Evolutionary conservation across 2,113 vertebrate species (phyloP).

Genomic region (Amphiprion ocellaris): DNA sequence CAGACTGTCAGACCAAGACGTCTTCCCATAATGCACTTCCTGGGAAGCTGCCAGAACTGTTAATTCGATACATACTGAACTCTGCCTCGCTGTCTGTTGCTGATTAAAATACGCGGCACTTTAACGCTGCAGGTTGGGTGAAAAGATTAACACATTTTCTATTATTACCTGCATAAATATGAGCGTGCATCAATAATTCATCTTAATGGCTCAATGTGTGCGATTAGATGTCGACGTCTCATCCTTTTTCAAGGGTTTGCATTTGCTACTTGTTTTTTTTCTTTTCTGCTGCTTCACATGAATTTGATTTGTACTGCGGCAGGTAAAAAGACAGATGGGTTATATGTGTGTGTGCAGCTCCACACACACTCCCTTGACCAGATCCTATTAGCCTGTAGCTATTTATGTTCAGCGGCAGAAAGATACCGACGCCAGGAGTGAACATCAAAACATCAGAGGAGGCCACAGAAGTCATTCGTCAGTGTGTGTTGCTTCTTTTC

Average conservation of each 20-base stretch:
- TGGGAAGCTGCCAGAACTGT: constrained; percentile 50
- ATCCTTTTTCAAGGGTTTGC: constrained; percentile 35
- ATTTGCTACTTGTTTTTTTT: constrained; percentile 27
- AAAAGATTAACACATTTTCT: constrained; percentile 59
- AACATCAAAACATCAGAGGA: constrained; percentile 42
- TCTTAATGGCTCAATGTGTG: constrained; percentile 51
- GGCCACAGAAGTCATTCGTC: constrained; percentile 13
- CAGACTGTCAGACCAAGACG: constrained; percentile 38
- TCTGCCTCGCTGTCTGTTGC: constrained; percentile 15
- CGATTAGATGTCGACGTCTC: constrained; percentile 45
- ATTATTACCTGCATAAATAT: constrained; percentile 60
- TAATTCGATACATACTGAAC: constrained; percentile 35
- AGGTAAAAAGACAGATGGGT: constrained; percentile 24
- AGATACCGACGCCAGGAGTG: neutral
- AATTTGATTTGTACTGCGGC: constrained; percentile 25
- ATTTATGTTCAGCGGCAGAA: constrained; percentile 42
- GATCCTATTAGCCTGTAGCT: constrained; percentile 47
- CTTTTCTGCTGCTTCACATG: constrained; percentile 11
- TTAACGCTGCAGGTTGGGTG: constrained; percentile 31
- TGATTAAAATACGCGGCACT: constrained; percentile 56
- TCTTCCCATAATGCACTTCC: constrained; percentile 59
- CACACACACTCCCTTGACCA: constrained; percentile 27
- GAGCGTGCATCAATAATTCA: constrained; percentile 59
- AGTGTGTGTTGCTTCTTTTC: constrained; percentile 1
- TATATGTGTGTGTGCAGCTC: constrained; percentile 21